Base-by-base conservation (phyloP, 2,113 vertebrate species). In the Symphodus melops region DNA sequence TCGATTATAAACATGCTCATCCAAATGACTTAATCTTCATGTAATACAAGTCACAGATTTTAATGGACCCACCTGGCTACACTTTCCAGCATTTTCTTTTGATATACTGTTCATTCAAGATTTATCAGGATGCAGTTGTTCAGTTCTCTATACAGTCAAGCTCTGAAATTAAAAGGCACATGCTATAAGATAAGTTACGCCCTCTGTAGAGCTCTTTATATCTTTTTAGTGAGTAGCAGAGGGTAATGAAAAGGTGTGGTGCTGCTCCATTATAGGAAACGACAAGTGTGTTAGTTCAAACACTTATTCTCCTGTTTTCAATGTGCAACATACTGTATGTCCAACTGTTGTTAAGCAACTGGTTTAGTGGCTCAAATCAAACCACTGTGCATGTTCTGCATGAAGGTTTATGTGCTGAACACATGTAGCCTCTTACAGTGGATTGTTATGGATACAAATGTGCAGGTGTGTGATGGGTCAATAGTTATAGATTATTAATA, bases 81-180 rank as follows among this genome's bases (percentile, higher is more conserved):
- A 46, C n/a, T 58, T 9, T 48, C 10, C 8, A 51, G 8, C 14
- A 12, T 65, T 25, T 44, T 4, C 39, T 62, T 42, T 20, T 3
- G n/a, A n/a, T n/a, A n/a, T n/a, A n/a, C 13, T 51, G 9, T 49
- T 10, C 28, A 28, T 28, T 58, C 0, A 14, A 16, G 21, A 21
- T 2, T 10, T 10, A 19, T 9, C 51, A 36, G 41, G 16, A 8
- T 61, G 19, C 2, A 13, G 36, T 28, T 16, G 17, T 52, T 21
- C 12, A 28, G 0, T 36, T 64, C 68, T 19, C 17, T n/a, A 21
- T 39, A 36, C 11, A 63, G n/a, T 56, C 42, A 49, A 5, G 36
- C 25, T 61, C 17, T 42, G 37, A 76, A 41, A 77, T 83, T 54
- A 77, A 6, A 81, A 51, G 39, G n/a, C 69, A 70, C 49, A 23